These are phyloP conservation scores for Liposcelis brunnea DNA, from an alignment of 2,888 invertebrate genomes.

Conservation along the genomic window DNA sequence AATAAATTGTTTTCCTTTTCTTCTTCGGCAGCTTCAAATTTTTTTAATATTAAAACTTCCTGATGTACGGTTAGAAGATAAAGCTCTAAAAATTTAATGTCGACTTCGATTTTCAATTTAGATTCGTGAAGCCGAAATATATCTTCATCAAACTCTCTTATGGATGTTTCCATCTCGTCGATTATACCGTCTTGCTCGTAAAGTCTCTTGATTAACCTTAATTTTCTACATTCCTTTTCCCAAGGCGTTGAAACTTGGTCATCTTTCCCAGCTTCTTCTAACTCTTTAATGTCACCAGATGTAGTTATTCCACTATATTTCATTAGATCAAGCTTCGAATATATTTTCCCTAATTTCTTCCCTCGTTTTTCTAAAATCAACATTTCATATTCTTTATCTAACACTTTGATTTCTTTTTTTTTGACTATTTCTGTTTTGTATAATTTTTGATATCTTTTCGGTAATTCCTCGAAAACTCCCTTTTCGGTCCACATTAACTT, in stretches of 20 bases:
- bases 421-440: no score
- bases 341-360: no score
- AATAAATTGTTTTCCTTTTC: slow-evolving; percentile 40
- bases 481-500: slow-evolving; percentile 5
- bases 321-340: no score
- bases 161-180: slow-evolving; percentile 35
- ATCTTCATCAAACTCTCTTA: slow-evolving; percentile 47
- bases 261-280: not conserved
- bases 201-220: no score
- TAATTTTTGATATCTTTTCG: no score
- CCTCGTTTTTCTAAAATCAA: no score
- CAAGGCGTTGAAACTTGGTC: slow-evolving; percentile 30
- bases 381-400: no score
- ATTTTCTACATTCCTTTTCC: slow-evolving; percentile 24
- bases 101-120: slow-evolving; percentile 39
- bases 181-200: slow-evolving; percentile 41
- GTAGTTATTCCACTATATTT: no score
- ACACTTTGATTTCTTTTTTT: slow-evolving; percentile 2
- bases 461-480: slow-evolving; percentile 4
- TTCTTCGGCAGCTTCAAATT: slow-evolving; percentile 54
- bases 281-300: slow-evolving; percentile 3
- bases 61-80: slow-evolving; percentile 49
- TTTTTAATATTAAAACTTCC: slow-evolving; percentile 54
- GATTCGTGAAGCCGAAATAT: slow-evolving; percentile 36
- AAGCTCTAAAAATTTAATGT: slow-evolving; percentile 39